These are phyloP conservation scores for Monomorium pharaonis DNA, from an alignment of 1,140 invertebrate genomes.

Conservation along the genomic window DNA sequence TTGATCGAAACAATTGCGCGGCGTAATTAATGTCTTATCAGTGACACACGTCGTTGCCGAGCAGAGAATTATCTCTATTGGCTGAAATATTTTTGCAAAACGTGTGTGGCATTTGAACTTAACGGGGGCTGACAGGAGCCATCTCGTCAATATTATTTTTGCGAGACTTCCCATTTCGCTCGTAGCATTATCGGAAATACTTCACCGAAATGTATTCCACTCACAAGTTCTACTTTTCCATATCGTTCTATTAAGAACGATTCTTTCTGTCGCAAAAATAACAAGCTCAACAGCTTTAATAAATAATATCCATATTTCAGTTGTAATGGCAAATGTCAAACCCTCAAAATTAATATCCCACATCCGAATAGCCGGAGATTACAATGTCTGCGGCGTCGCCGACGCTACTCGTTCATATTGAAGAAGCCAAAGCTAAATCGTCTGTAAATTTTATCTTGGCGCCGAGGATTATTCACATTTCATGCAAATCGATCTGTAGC, in stretches of 20 bases:
- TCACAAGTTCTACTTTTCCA: neutral
- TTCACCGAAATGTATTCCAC: neutral
- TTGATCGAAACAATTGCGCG: slow-evolving; percentile 73
- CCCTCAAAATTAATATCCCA: neutral
- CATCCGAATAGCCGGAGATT: neutral
- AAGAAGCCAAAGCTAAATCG: neutral
- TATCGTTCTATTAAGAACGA: neutral
- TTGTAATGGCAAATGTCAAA: neutral
- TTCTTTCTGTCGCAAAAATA: neutral
- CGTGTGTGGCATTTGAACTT: slow-evolving; percentile 12
- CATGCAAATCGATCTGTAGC: neutral
- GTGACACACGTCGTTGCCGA: slow-evolving; percentile 64
- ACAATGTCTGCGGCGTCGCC: neutral
- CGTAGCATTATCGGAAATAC: slow-evolving; percentile 5
- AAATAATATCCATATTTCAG: neutral
- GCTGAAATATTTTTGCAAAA: slow-evolving; percentile 29
- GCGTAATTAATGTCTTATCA: slow-evolving; percentile 74
- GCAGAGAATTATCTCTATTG: neutral
- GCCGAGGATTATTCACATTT: neutral
- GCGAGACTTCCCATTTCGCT: neutral
- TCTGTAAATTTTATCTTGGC: slow-evolving; percentile 8
- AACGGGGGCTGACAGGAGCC: neutral
- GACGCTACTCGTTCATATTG: neutral
- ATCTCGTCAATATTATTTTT: neutral
- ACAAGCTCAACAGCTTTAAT: neutral